A percentile compares a stretch with the other conserved stretches of the same genome.
Conservation (phyloP, 2,113 vertebrate species). For the Pterophyllum scalare region DNA sequence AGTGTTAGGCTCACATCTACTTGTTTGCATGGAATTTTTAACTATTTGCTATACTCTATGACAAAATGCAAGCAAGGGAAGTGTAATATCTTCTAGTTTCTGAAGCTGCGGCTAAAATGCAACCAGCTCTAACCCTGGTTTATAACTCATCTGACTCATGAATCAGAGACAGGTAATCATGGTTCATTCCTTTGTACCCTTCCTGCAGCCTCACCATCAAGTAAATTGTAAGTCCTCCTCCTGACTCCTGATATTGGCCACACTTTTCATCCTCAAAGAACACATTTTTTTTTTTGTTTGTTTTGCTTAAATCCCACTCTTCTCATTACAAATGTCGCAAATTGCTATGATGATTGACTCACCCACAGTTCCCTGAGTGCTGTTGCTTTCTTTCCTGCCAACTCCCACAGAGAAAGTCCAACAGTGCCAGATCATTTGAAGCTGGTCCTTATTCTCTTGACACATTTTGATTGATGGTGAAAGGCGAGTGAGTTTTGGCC, state of each 20-base stretch:
- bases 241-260: neutral
- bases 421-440: conserved; percentile 44
- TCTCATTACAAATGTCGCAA: conserved; percentile 50
- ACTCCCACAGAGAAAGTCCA: conserved; percentile 43
- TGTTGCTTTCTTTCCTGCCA: conserved; percentile 30
- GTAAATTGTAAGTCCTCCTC: neutral
- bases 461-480: conserved; percentile 63
- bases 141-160: neutral
- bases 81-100: neutral
- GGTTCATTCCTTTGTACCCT: neutral
- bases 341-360: conserved; percentile 49
- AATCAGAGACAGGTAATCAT: neutral
- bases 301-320: neutral
- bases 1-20: too few species aligned
- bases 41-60: too few species aligned
- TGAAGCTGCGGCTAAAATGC: neutral
- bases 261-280: conserved; percentile 14
- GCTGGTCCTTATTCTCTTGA: conserved; percentile 40
- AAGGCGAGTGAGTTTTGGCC: conserved; percentile 7
- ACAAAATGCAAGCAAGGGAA: neutral
- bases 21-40: too few species aligned
- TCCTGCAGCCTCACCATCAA: conserved; percentile 3
- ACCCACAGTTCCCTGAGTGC: conserved; percentile 31
- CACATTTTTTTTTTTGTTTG: neutral
- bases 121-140: neutral